phyloP scores from a whole-genome alignment of 2,797 vertebrate species.

The Sylvilagus floridanus region DNA sequence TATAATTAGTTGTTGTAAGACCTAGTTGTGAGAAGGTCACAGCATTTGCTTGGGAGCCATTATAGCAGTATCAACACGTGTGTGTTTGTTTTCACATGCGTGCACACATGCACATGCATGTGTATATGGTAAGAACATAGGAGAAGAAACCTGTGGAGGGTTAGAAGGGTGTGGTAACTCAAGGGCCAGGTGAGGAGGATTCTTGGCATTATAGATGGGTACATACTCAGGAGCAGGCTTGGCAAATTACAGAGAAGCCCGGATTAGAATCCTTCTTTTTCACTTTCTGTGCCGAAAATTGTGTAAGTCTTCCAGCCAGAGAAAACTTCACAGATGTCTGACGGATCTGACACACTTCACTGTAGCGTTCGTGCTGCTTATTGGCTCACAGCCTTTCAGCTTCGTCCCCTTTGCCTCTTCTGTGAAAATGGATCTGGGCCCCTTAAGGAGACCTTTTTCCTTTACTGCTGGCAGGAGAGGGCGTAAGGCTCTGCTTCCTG shows the following conservation, averaged over 20 bases:
- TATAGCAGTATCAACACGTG: not conserved
- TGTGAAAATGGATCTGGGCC: not conserved
- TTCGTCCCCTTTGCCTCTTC: too few species aligned
- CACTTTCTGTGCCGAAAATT: too few species aligned
- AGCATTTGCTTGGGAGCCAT: not conserved
- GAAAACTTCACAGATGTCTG: too few species aligned
- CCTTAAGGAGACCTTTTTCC: not conserved
- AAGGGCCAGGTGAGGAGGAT: not conserved
- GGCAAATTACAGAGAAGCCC: too few species aligned
- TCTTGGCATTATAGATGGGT: not conserved
- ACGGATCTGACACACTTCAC: too few species aligned
- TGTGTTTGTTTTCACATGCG: not conserved
- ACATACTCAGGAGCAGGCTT: too few species aligned
- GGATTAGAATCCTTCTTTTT: too few species aligned
- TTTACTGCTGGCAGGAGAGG: not conserved
- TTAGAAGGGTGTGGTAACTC: not conserved
- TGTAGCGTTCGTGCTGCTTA: too few species aligned
- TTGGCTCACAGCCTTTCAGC: too few species aligned
- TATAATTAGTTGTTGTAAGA: not conserved
- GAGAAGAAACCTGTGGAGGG: not conserved
- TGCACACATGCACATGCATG: too few species aligned
- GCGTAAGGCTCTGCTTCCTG: not conserved
- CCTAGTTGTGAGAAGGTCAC: not conserved
- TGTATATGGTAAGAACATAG: too few species aligned
- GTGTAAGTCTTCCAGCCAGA: too few species aligned